Conservation (phyloP, 2,113 vertebrate genomes). For the Marcusenius ussheri region DNA sequence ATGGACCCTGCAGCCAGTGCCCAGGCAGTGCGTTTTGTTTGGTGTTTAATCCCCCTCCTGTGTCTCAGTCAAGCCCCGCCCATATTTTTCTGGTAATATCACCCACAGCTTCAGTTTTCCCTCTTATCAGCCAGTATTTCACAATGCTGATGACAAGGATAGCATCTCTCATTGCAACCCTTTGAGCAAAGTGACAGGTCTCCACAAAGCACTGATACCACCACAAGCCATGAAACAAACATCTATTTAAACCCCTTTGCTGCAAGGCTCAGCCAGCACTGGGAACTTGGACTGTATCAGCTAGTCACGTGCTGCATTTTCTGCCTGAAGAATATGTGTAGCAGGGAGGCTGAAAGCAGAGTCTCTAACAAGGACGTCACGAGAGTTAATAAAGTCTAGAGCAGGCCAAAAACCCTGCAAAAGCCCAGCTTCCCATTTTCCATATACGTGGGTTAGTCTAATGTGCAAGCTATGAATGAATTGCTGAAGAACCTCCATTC, state of each 20-base stretch:
- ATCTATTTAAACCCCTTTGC: background rate
- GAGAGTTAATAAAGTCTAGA: background rate
- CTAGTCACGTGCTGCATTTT: background rate
- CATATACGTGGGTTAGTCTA: background rate
- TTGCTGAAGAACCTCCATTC: background rate
- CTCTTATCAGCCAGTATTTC: background rate
- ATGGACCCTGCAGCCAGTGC: constrained; percentile 92
- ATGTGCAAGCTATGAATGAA: background rate
- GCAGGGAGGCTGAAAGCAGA: background rate
- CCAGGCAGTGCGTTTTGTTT: constrained; percentile 78
- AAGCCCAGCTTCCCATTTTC: background rate
- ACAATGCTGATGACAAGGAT: background rate
- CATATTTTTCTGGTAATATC: background rate
- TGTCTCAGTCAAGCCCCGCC: background rate
- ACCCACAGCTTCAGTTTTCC: background rate
- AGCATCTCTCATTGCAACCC: background rate
- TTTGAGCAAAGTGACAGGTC: background rate
- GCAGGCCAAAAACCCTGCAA: background rate
- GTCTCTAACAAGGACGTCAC: background rate
- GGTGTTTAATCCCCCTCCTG: background rate
- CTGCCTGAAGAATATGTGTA: background rate
- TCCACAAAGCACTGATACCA: background rate
- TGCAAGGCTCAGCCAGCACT: background rate
- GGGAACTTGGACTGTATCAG: background rate
- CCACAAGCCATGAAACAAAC: background rate